These are phyloP conservation scores for Misgurnus mizolepis DNA, from an alignment of 2,113 vertebrate genomes.

Conservation along the genomic window DNA sequence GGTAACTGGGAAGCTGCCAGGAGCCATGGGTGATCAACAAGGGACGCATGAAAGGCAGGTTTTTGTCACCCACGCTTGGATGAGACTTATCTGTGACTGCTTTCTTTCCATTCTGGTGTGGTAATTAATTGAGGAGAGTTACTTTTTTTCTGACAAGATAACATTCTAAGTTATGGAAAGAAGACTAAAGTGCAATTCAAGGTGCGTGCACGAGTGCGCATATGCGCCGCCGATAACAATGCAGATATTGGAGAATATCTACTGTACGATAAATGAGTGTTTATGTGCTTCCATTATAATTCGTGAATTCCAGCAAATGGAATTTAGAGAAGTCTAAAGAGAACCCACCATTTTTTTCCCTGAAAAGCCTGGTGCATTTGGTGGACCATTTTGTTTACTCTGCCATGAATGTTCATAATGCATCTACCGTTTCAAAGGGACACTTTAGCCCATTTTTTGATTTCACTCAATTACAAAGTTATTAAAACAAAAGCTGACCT, in stretches of 20 bases:
- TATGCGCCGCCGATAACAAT: conserved; percentile 14
- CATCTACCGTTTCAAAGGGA: neutral
- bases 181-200: conserved; percentile 12
- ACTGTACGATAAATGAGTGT: conserved; percentile 53
- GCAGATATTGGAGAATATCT: conserved; percentile 27
- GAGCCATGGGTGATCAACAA: conserved; percentile 32
- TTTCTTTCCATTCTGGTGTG: conserved; percentile 3
- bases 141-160: conserved; percentile 30
- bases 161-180: conserved; percentile 1
- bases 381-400: conserved; percentile 20
- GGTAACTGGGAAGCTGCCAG: conserved; percentile 24
- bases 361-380: conserved; percentile 30
- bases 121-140: conserved; percentile 42
- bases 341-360: conserved; percentile 24
- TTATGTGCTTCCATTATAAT: conserved; percentile 47
- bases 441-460: neutral
- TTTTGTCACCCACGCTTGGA: conserved; percentile 5
- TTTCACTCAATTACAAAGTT: neutral
- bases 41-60: conserved; percentile 1
- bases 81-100: conserved; percentile 5
- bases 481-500: conserved; percentile 31
- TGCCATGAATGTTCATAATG: neutral
- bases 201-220: neutral
- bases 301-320: conserved; percentile 46
- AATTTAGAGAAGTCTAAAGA: conserved; percentile 37